Evolutionary conservation across 2,113 vertebrate species (phyloP).

Genomic region (Salvator merianae): DNA sequence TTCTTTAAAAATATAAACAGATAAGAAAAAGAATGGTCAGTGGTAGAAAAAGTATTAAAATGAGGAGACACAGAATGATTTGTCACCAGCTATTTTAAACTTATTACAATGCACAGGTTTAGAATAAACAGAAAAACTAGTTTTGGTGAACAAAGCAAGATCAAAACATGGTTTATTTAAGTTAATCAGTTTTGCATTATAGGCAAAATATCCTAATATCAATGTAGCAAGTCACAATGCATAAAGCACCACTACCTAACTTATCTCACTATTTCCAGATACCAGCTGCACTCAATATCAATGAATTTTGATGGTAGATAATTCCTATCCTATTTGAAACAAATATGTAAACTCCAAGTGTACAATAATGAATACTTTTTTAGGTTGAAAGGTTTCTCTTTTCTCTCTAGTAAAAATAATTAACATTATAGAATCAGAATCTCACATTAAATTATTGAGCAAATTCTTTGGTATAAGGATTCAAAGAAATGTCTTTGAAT

Average conservation of each 20-base stretch:
- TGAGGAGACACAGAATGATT: too few relatives aligned
- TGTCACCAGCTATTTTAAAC: not conserved
- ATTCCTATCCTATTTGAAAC: not conserved
- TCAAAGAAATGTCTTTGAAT: accelerated
- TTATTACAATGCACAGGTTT: too few relatives aligned
- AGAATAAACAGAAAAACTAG: too few relatives aligned
- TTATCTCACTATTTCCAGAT: not conserved
- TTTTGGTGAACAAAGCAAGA: not conserved
- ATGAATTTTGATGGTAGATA: not conserved
- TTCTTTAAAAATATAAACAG: too few relatives aligned
- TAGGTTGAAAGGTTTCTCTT: not conserved
- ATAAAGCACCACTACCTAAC: not conserved
- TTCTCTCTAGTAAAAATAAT: constrained; percentile 30
- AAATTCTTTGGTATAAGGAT: accelerated
- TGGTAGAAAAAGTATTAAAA: too few relatives aligned
- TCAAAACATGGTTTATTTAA: not conserved
- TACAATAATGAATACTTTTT: constrained; percentile 10
- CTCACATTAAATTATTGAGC: constrained; percentile 7
- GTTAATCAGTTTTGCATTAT: not conserved
- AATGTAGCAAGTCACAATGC: not conserved
- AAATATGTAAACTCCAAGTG: not conserved
- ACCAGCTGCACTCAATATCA: not conserved
- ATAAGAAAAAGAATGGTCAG: too few relatives aligned
- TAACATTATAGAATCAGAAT: constrained; percentile 8
- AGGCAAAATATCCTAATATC: too few relatives aligned